Evolutionary conservation across 2,113 vertebrate species (phyloP).

Genomic region (Drymodes brunneopygia): DNA sequence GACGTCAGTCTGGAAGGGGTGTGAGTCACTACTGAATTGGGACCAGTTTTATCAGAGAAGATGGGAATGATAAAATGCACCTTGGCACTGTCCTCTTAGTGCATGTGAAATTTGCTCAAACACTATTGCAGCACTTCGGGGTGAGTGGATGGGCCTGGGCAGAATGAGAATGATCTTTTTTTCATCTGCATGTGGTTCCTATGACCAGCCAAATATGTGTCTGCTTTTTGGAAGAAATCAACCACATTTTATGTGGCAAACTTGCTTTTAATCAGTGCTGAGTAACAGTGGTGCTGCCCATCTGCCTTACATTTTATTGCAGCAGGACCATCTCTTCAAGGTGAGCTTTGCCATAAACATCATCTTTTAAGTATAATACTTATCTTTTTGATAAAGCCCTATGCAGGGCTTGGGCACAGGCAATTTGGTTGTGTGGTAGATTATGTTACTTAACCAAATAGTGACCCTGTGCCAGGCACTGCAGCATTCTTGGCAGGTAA

Average conservation of each 20-base stretch:
- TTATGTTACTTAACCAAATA: background rate
- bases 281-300: background rate
- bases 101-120: background rate
- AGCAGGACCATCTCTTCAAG: background rate
- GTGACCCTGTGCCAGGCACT: background rate
- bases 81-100: background rate
- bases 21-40: slow-evolving; percentile 30
- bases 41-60: background rate
- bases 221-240: background rate
- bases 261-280: background rate
- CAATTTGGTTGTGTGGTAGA: background rate
- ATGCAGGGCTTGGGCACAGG: background rate
- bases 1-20: background rate
- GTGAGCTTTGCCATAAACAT: background rate
- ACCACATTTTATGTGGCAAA: background rate
- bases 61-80: background rate
- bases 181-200: background rate
- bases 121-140: background rate
- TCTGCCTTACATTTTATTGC: background rate
- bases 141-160: background rate
- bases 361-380: background rate
- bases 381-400: background rate
- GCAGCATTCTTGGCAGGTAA: background rate
- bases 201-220: background rate
- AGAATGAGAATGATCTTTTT: background rate